Evolutionary conservation across 2,113 vertebrate species (phyloP).

Genomic region (Calidris pugnax): DNA sequence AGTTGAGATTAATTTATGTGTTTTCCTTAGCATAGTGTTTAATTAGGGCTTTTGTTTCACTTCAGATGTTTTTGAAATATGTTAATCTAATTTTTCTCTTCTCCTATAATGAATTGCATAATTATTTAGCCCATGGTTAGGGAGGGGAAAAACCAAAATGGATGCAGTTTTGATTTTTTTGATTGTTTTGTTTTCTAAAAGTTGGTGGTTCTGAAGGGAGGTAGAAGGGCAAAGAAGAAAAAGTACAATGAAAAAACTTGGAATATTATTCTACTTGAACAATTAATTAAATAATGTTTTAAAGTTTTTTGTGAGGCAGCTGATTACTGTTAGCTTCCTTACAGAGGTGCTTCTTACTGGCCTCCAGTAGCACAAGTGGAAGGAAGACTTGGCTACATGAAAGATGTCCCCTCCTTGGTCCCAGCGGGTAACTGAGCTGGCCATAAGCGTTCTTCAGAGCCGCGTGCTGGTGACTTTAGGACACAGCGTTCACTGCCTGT

Average conservation of each 20-base stretch:
- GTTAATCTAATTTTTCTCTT: background rate
- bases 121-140: background rate
- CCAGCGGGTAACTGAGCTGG: background rate
- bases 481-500: background rate
- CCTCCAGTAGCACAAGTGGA: background rate
- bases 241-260: background rate
- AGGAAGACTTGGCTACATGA: background rate
- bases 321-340: background rate
- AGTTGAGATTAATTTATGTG: background rate
- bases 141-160: background rate
- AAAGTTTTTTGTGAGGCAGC: background rate
- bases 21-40: background rate
- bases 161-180: background rate
- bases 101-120: background rate
- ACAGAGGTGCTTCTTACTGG: background rate
- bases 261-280: background rate
- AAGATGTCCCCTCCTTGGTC: background rate
- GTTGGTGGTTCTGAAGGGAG: background rate
- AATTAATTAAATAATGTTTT: background rate
- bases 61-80: constrained; percentile 3
- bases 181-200: background rate
- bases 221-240: background rate
- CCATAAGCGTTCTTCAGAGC: accelerated
- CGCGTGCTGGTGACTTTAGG: background rate
- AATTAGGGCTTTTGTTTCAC: background rate